phyloP scores from a whole-genome alignment of 2,888 invertebrate genomes.

The Catocala nupta region DNA sequence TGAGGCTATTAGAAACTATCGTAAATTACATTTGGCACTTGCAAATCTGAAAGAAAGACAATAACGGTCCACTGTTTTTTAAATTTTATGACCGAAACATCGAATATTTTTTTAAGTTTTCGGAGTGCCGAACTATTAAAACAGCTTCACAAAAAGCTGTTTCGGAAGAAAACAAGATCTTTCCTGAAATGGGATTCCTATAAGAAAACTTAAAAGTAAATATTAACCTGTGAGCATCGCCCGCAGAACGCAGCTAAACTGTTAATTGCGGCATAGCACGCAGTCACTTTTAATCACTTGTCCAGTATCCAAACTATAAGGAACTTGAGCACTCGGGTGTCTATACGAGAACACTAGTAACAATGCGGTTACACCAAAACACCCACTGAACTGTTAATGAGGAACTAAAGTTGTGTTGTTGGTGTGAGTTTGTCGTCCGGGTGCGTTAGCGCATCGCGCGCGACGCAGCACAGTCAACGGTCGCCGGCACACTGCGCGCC shows the following conservation, averaged over 20 bases:
- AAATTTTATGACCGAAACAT: background rate
- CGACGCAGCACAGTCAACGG: slow-evolving; percentile 82
- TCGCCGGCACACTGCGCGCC: slow-evolving; percentile 86
- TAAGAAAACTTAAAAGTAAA: slow-evolving; percentile 70
- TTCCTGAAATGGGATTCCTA: slow-evolving; percentile 60
- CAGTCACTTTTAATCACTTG: slow-evolving; percentile 84
- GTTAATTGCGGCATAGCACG: slow-evolving; percentile 83
- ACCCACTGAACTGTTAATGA: slow-evolving; percentile 82
- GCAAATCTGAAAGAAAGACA: background rate
- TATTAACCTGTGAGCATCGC: slow-evolving; percentile 86
- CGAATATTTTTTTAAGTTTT: slow-evolving; percentile 3
- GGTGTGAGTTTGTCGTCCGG: slow-evolving; percentile 75
- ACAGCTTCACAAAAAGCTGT: background rate
- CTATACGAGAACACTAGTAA: slow-evolving; percentile 82
- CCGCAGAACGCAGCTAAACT: slow-evolving; percentile 84
- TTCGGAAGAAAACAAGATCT: slow-evolving; percentile 10
- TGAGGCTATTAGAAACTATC: background rate
- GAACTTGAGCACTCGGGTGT: slow-evolving; percentile 73
- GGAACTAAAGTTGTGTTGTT: slow-evolving; percentile 82
- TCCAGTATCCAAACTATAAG: slow-evolving; percentile 80
- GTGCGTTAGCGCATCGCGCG: slow-evolving; percentile 73
- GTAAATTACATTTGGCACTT: background rate
- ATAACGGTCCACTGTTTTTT: background rate
- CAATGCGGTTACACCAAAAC: slow-evolving; percentile 77
- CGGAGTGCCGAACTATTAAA: background rate